Evolutionary conservation across 2,797 vertebrate genomes (phyloP).

Genomic region (Artibeus lituratus): DNA sequence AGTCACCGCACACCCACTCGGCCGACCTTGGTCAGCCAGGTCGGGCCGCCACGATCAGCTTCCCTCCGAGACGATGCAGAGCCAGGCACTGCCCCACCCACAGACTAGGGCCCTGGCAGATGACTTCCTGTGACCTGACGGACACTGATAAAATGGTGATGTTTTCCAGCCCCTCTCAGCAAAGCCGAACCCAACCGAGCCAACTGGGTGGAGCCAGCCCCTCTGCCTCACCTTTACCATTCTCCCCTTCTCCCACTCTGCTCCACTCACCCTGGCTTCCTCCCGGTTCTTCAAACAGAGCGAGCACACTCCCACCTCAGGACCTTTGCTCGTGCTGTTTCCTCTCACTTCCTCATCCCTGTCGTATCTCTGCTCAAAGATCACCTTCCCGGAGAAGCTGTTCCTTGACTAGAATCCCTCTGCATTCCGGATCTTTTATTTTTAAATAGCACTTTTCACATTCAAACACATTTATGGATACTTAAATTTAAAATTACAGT

Average conservation of each 20-base stretch:
- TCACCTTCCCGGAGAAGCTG: neutral
- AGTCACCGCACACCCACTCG: neutral
- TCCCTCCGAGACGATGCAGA: neutral
- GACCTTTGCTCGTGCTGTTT: neutral
- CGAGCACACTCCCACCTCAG: neutral
- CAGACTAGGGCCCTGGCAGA: neutral
- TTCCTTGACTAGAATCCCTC: neutral
- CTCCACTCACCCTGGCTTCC: neutral
- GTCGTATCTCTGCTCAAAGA: neutral
- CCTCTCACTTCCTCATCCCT: neutral
- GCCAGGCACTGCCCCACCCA: accelerated
- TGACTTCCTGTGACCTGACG: neutral
- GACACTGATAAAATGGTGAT: neutral
- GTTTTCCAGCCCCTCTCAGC: neutral
- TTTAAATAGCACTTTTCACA: neutral
- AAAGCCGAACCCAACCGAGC: neutral
- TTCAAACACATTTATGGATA: neutral
- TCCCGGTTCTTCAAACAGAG: neutral
- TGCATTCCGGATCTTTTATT: neutral
- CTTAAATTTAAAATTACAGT: neutral
- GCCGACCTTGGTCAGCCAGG: neutral
- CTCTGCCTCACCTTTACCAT: neutral
- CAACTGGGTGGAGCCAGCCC: neutral
- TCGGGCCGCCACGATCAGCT: neutral
- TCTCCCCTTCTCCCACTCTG: neutral